These are phyloP conservation scores for Margaritifera margaritifera DNA, from an alignment of 2,888 invertebrate species.

Conservation along the genomic window DNA sequence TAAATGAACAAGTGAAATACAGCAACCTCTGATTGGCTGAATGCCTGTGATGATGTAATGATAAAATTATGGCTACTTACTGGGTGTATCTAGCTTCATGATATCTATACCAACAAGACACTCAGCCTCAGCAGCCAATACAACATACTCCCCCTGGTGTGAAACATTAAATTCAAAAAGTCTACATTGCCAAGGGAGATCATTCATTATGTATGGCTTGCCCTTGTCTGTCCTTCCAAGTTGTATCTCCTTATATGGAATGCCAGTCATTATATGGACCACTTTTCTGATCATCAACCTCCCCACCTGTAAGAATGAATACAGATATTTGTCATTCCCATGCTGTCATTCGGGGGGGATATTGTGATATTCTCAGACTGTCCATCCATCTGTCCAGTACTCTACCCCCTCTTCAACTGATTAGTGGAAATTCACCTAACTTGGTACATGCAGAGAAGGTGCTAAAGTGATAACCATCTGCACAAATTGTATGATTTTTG, in stretches of 20 bases:
- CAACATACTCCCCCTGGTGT: conserved; percentile 90
- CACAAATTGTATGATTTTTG: no score
- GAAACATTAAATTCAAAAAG: conserved; percentile 87
- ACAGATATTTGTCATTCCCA: not conserved
- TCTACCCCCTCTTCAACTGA: no score
- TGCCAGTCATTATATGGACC: conserved; percentile 78
- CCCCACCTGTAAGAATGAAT: conserved; percentile 75
- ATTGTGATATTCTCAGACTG: no score
- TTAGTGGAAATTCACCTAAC: no score
- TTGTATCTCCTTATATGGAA: conserved; percentile 81
- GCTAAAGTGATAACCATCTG: no score
- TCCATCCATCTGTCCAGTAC: no score
- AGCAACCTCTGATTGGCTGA: no score
- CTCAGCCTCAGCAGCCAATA: conserved; percentile 78
- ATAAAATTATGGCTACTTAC: conserved; percentile 44
- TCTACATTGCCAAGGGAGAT: conserved; percentile 15
- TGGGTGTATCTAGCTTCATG: conserved; percentile 85
- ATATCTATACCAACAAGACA: conserved; percentile 81
- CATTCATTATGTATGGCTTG: conserved; percentile 69
- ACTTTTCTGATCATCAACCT: conserved; percentile 90
- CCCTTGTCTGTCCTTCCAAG: conserved; percentile 71
- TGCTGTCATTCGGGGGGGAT: not conserved
- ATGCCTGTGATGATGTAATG: no score
- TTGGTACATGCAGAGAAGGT: no score
- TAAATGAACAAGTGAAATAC: no score